These are phyloP conservation scores for Aratinga solstitialis DNA, from an alignment of 2,797 vertebrate genomes.

Conservation along the genomic window DNA sequence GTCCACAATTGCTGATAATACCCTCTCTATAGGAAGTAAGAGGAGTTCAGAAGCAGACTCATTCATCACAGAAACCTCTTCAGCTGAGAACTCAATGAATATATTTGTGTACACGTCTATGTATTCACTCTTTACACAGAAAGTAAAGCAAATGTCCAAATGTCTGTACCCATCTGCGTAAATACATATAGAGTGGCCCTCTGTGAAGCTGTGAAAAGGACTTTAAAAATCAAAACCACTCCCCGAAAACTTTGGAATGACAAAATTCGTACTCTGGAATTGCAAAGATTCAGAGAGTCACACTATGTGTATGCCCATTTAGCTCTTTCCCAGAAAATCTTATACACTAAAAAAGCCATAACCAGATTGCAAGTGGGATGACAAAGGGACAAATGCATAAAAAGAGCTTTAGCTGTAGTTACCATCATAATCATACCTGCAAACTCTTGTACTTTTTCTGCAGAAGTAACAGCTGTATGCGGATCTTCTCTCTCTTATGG, in stretches of 20 bases:
- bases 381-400: background rate
- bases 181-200: background rate
- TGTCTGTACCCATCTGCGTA: background rate
- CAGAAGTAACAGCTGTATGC: constrained; percentile 83
- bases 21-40: background rate
- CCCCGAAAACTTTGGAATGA: background rate
- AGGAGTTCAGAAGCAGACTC: background rate
- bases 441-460: constrained; percentile 85
- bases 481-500: constrained; percentile 83
- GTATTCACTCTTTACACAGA: background rate
- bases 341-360: fast-evolving
- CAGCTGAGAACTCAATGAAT: background rate
- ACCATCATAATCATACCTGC: constrained; percentile 71
- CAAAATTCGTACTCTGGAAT: background rate
- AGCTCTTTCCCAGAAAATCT: background rate
- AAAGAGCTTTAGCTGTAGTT: background rate
- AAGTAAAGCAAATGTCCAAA: background rate
- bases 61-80: background rate
- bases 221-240: background rate
- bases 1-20: background rate
- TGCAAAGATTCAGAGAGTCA: background rate
- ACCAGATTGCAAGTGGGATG: background rate
- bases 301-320: fast-evolving
- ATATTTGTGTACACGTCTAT: background rate
- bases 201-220: background rate